Conservation (phyloP, 2,113 vertebrate genomes). For the Carollia perspicillata region DNA sequence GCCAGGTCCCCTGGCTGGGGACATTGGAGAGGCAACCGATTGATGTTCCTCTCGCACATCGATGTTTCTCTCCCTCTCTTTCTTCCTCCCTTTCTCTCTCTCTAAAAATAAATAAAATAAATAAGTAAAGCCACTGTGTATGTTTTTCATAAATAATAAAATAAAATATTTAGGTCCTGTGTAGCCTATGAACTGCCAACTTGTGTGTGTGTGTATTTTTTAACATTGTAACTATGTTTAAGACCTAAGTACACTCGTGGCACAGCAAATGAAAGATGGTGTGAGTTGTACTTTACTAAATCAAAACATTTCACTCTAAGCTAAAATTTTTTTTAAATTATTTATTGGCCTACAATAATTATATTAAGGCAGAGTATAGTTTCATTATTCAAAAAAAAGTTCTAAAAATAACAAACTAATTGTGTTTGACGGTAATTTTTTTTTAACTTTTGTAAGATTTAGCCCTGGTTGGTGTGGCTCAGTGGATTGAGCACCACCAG, state of each 20-base stretch:
- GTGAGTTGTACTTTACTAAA: neutral
- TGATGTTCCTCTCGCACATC: too few species aligned
- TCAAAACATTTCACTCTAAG: slow-evolving; percentile 4
- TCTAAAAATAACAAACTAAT: slow-evolving; percentile 32
- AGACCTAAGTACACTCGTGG: neutral
- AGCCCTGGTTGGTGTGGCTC: too few species aligned
- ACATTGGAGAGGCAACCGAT: too few species aligned
- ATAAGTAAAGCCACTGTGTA: too few species aligned
- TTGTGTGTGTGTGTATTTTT: too few species aligned
- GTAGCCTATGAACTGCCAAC: neutral
- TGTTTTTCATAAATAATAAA: too few species aligned
- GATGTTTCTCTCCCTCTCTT: too few species aligned
- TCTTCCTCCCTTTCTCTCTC: too few species aligned
- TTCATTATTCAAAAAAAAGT: neutral
- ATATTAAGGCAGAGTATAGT: neutral
- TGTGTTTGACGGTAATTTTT: slow-evolving; percentile 14
- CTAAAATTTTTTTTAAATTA: neutral
- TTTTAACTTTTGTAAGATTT: neutral
- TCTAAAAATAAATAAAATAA: too few species aligned
- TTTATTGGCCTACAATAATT: neutral
- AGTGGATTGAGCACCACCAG: too few species aligned
- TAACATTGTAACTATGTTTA: neutral
- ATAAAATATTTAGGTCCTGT: neutral
- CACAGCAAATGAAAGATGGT: neutral
- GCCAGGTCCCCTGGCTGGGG: too few species aligned